Base-by-base conservation (phyloP, 2,113 vertebrate genomes). In the Psephotus haematonotus region DNA sequence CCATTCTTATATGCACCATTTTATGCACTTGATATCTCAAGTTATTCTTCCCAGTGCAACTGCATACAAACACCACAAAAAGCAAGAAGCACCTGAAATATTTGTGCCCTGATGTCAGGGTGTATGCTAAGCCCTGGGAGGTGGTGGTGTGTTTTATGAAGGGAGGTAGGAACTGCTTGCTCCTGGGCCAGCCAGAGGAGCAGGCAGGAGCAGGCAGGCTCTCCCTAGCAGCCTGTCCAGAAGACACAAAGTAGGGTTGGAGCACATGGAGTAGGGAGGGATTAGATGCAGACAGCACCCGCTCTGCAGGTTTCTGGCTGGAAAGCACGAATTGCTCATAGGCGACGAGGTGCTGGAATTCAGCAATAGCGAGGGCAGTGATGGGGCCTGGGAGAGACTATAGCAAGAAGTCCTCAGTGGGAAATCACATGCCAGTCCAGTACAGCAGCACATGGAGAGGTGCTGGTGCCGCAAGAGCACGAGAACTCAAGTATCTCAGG, bases 161-260 rank as follows among this genome's bases (percentile, higher is more conserved):
- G 53, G 27, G 7, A 55, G 2, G 24, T 4, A 29, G 70, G 57
- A 88, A 68, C 14, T 11, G 4, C 7, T 23, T 57, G 8, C 29
- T 90, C 6, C 37, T 52, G 39, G 39, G 18, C 63, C 63, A 89
- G 47, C 20, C 39, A 39, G 52, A 64, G 43, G 22, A 62, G 29
- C 37, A 1, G 2, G 10, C 1, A 2, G 18, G 35, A 88, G 39
- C 8, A 4, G 2, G 2, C 0, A 0, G 31, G 28, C n/a, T 81
- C 11, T 63, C 39, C 53, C 29, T 9, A 44, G 62, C 13, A 68
- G 47, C 23, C 72, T 28, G 39, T 77, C 25, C 52, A 33, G n/a
- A 39, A 27, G 50, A 67, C 70, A 47, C 3, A 46, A 11, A 10
- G 6, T 17, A 27, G 52, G 16, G 25, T 11, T 59, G 59, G 47